These are phyloP conservation scores for Neostethus bicornis DNA, from an alignment of 2,797 vertebrate species.

Conservation along the genomic window DNA sequence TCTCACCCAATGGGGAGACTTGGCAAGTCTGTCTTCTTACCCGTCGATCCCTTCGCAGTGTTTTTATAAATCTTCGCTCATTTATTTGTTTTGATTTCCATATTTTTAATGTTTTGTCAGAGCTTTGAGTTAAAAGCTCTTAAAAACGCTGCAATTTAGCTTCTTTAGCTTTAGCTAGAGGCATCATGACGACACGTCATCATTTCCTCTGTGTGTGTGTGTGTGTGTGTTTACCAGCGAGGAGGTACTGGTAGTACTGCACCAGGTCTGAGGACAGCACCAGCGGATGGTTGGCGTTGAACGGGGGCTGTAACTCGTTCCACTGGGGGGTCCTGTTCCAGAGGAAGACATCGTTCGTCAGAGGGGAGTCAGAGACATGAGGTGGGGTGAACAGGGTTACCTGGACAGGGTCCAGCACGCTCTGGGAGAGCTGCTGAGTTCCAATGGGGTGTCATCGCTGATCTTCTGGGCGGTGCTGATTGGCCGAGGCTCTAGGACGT, in stretches of 20 bases:
- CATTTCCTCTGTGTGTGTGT: background rate
- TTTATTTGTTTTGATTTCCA: too few relatives aligned
- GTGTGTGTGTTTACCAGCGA: constrained; percentile 84
- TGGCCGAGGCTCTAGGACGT: constrained; percentile 91
- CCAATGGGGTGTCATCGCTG: constrained; percentile 93
- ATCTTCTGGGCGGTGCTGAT: constrained; percentile 93
- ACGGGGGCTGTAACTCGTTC: constrained; percentile 97
- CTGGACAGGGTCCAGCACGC: constrained; percentile 95
- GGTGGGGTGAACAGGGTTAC: constrained; percentile 67
- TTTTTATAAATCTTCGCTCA: too few relatives aligned
- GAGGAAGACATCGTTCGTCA: constrained; percentile 47
- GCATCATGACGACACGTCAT: too few relatives aligned
- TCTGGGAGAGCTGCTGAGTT: constrained; percentile 90
- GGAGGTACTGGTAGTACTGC: constrained; percentile 92
- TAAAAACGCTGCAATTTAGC: too few relatives aligned
- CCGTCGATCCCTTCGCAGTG: too few relatives aligned
- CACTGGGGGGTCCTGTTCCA: constrained; percentile 92
- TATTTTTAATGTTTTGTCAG: too few relatives aligned
- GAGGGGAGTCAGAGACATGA: background rate
- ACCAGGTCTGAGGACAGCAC: constrained; percentile 94
- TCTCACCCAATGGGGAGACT: too few relatives aligned
- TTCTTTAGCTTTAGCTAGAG: too few relatives aligned
- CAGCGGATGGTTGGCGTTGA: constrained; percentile 93
- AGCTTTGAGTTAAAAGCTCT: too few relatives aligned
- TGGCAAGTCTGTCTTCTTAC: too few relatives aligned